A percentile compares a stretch with the other conserved stretches of the same genome.
Evolutionary conservation across 2,888 invertebrate species (phyloP).

Genomic region (Tholera decimalis): DNA sequence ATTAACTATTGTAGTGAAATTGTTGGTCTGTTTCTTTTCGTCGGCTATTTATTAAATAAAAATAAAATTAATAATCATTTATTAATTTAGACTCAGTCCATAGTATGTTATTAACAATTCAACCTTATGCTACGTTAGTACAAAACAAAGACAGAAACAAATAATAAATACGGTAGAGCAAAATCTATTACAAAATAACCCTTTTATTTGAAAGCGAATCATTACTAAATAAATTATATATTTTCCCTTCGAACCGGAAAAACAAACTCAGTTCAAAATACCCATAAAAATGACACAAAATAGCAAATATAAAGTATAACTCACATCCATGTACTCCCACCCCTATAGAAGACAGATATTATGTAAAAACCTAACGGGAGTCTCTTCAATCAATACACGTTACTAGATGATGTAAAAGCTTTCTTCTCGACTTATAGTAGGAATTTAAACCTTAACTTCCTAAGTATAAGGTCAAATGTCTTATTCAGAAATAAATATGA

Average conservation of each 20-base stretch:
- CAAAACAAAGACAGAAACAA: too few species aligned
- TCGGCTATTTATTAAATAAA: too few species aligned
- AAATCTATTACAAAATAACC: slow-evolving; percentile 7
- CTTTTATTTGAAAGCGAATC: slow-evolving; percentile 19
- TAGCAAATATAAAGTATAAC: slow-evolving; percentile 73
- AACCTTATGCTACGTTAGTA: too few species aligned
- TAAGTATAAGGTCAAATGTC: slow-evolving; percentile 69
- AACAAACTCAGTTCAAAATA: slow-evolving; percentile 66
- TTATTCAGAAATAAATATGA: slow-evolving; percentile 59
- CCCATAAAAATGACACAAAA: slow-evolving; percentile 69
- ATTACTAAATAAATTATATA: slow-evolving; percentile 30
- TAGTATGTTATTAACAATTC: too few species aligned
- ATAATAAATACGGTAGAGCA: too few species aligned
- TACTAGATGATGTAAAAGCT: slow-evolving; percentile 89
- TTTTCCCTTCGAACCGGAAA: slow-evolving; percentile 55
- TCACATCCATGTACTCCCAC: slow-evolving; percentile 79
- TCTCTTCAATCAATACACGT: slow-evolving; percentile 91
- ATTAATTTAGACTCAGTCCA: too few species aligned
- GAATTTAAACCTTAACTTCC: slow-evolving; percentile 72
- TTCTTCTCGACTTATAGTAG: slow-evolving; percentile 71
- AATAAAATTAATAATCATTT: too few species aligned
- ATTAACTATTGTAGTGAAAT: too few species aligned
- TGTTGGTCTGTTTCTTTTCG: too few species aligned
- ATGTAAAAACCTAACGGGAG: slow-evolving; percentile 90
- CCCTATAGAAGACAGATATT: slow-evolving; percentile 88